Evolutionary conservation across 2,888 invertebrate genomes (phyloP), one percentile per base, ranked within the genome.

Genomic region (Drosophila meridiana): DNA sequence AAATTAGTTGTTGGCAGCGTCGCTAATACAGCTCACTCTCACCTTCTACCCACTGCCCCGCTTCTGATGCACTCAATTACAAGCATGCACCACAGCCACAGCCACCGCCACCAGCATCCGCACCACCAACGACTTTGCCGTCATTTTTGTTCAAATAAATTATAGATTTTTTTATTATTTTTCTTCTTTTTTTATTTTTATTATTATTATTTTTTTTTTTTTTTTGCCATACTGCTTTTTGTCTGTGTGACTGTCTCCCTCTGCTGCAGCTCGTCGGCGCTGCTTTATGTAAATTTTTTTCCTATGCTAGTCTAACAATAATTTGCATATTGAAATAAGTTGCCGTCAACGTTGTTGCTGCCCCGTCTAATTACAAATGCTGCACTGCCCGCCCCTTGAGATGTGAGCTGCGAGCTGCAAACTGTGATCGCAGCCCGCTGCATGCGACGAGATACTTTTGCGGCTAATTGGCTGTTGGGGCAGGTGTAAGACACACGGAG

Each of bases 1-100:
- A 89, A 86, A 86, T 89, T 88, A 90, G 90, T 88, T 87, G 90
- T 90, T 89, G 83, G 89, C 86, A 81, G 81, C 80, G 76, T 76
- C 70, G 88, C 89, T 83, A 86, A 83, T 87, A 81, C 87, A 87
- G 67, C 69, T 67, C 73, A 72, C 70, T 74, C 61, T 61, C 60
- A 52, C 65, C 76, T 40, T 52, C 58, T 45, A 40, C 56, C 67
- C 43, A 52, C 60, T 47, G 50, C 60, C 36, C 38, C 4, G 28
- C 38, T 38, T 14, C 8, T 58, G 89, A 85, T 89, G 89, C 89
- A 89, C 85, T 89, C 85, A 89, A 85, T 89, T 87, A 82, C 85
- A 72, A 71, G 65, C 70, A 76, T 78, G 64, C 78, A 72, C 61
- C 78, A 38, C 28, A 34, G 67, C 47, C 56, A 68, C 61, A 66